A percentile compares a stretch with the other conserved stretches of the same genome.
Conservation (phyloP, 2,113 vertebrate genomes). For the Coreoperca whiteheadi region DNA sequence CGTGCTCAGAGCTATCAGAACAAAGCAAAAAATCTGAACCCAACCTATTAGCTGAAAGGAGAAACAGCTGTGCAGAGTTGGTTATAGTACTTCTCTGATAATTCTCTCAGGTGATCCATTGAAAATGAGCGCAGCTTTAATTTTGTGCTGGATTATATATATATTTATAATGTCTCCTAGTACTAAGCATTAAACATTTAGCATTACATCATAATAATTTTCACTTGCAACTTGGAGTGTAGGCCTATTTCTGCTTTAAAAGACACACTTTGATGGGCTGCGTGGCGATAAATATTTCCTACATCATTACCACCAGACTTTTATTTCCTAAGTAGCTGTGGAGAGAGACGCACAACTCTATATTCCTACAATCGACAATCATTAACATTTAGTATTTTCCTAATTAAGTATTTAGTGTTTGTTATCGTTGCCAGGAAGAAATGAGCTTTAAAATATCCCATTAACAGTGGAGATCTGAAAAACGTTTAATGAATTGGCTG, state of each 20-base stretch:
- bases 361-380: neutral
- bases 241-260: neutral
- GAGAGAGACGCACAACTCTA: neutral
- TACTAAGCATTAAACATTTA: no score
- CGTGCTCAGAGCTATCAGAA: no score
- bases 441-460: slow-evolving; percentile 11
- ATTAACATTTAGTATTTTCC: slow-evolving; percentile 42
- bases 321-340: neutral
- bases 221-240: neutral
- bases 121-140: neutral
- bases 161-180: no score
- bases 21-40: no score
- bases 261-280: neutral
- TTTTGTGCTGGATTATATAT: no score
- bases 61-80: no score
- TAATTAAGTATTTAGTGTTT: slow-evolving; percentile 38
- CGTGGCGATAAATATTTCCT: slow-evolving; percentile 11
- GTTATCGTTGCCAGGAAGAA: slow-evolving; percentile 1
- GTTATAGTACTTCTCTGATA: no score
- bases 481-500: slow-evolving; percentile 18
- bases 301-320: neutral
- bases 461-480: neutral
- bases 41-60: neutral
- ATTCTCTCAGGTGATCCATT: no score
- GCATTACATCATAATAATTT: neutral